Evolutionary conservation across 2,888 invertebrate species (phyloP), one percentile per base, ranked within the genome.

Genomic region (Synanthedon vespiformis): DNA sequence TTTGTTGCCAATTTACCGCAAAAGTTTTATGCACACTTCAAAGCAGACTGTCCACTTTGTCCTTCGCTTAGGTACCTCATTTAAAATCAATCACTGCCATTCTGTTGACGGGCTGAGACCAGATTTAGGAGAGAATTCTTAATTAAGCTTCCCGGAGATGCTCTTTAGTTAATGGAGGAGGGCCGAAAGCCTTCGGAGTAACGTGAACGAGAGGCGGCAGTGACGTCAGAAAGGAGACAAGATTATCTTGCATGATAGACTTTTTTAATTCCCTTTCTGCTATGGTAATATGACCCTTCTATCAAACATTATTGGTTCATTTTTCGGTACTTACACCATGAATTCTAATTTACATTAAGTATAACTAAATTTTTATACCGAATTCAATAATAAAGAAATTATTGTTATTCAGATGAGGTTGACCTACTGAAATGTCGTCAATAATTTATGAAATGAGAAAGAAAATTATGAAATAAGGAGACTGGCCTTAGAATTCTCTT

Each of bases 91-190:
- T 86, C 78, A 80, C 67, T 66, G 76, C 78, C 74, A 77, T 84
- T 78, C 71, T 69, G 72, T 72, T 70, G 73, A 71, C 64, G 60
- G 53, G 59, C 68, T 66, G 71, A 72, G 76, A 70, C 72, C 79
- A 79, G 80, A 82, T 82, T 85, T 82, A 67, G 70, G 72, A 84
- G 84, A 70, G 84, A 85, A 85, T 85, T 81, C 82, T 79, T 85
- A 85, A 86, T 86, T 85, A 85, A 85, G 81, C 75, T 71, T 65
- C 72, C 70, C 71, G 70, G 72, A 68, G 72, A 80, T 77, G 77
- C 83, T 84, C 81, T 82, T 80, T 78, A 74, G 65, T 78, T 83
- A 86, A 85, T 85, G 83, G 84, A 77, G 65, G 73, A 68, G 65
- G 73, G 70, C 78, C 74, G 63, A 76, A 77, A 77, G 75, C 75